Conservation (phyloP, 2,797 vertebrate genomes). For the Malacoraja senta region DNA sequence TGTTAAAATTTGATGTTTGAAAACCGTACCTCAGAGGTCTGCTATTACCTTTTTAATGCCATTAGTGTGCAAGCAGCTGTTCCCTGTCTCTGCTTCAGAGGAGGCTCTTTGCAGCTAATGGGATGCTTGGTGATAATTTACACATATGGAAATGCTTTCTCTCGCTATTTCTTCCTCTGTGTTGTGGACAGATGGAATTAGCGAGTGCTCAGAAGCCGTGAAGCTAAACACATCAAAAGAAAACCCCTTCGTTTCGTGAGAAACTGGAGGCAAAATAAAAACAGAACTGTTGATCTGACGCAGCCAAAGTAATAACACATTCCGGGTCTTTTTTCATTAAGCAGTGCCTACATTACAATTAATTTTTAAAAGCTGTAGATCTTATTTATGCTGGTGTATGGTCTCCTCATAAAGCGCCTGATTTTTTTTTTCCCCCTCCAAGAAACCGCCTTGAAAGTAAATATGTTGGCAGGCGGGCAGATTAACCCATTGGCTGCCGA, state of each 20-base stretch:
- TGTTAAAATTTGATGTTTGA: slow-evolving; percentile 37
- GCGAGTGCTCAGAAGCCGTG: slow-evolving; percentile 84
- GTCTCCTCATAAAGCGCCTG: slow-evolving; percentile 15
- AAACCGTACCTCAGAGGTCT: slow-evolving; percentile 29
- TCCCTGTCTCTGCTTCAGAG: slow-evolving; percentile 70
- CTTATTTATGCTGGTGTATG: slow-evolving; percentile 24
- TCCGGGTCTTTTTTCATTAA: slow-evolving; percentile 34
- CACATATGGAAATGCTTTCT: slow-evolving; percentile 97
- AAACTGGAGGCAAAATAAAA: slow-evolving; percentile 52
- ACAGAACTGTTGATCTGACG: slow-evolving; percentile 43
- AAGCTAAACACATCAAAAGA: slow-evolving; percentile 84
- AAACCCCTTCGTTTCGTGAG: slow-evolving; percentile 47
- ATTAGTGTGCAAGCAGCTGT: slow-evolving; percentile 77
- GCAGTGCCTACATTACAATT: slow-evolving; percentile 33
- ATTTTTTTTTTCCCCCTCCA: background rate
- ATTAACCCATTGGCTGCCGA: slow-evolving; percentile 10
- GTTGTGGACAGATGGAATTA: slow-evolving; percentile 98
- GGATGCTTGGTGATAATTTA: slow-evolving; percentile 84
- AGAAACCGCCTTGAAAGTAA: background rate
- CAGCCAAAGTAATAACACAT: slow-evolving; percentile 53
- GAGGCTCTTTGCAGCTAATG: slow-evolving; percentile 68
- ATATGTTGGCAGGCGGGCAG: background rate
- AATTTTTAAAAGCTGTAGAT: slow-evolving; percentile 31
- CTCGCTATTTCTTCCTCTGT: slow-evolving; percentile 78
- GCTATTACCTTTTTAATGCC: slow-evolving; percentile 60